A percentile compares a stretch with the other conserved stretches of the same genome.
Evolutionary conservation across 2,113 vertebrate species (phyloP).

Genomic region (Carassius gibelio): DNA sequence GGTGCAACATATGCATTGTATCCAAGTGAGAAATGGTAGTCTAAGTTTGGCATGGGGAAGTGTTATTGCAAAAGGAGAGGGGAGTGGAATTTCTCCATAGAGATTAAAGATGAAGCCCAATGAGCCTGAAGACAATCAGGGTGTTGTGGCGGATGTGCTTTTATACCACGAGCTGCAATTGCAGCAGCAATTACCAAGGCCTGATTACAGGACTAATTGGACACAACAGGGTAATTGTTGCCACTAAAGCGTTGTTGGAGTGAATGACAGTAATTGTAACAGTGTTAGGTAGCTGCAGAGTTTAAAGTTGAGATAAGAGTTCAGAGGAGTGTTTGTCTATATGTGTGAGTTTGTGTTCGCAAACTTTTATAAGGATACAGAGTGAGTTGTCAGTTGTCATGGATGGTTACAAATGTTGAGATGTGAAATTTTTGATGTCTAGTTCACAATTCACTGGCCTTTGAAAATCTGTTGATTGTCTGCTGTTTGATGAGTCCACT

Average conservation of each 20-base stretch:
- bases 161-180: slow-evolving; percentile 66
- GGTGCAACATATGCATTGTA: slow-evolving; percentile 39
- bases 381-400: slow-evolving; percentile 20
- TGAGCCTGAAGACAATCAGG: slow-evolving; percentile 65
- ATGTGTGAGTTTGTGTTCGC: slow-evolving; percentile 5
- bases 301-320: slow-evolving; percentile 56
- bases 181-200: slow-evolving; percentile 63
- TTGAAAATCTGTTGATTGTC: slow-evolving; percentile 30
- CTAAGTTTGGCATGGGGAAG: slow-evolving; percentile 11
- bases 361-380: slow-evolving; percentile 1
- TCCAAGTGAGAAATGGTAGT: slow-evolving; percentile 24
- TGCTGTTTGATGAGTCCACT: slow-evolving; percentile 3
- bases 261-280: slow-evolving; percentile 62
- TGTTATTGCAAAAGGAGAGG: slow-evolving; percentile 42
- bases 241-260: slow-evolving; percentile 57
- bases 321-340: slow-evolving; percentile 54
- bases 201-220: slow-evolving; percentile 74
- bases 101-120: slow-evolving; percentile 64
- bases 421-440: slow-evolving; percentile 9
- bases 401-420: slow-evolving; percentile 25
- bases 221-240: slow-evolving; percentile 69
- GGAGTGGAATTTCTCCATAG: slow-evolving; percentile 46
- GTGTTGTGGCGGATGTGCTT: slow-evolving; percentile 65
- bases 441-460: slow-evolving; percentile 24
- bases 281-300: slow-evolving; percentile 42